Evolutionary conservation across 64 coral and sea anemone species (phyloP), one percentile per base, ranked within the genome.

Genomic region (Montipora sp.): DNA sequence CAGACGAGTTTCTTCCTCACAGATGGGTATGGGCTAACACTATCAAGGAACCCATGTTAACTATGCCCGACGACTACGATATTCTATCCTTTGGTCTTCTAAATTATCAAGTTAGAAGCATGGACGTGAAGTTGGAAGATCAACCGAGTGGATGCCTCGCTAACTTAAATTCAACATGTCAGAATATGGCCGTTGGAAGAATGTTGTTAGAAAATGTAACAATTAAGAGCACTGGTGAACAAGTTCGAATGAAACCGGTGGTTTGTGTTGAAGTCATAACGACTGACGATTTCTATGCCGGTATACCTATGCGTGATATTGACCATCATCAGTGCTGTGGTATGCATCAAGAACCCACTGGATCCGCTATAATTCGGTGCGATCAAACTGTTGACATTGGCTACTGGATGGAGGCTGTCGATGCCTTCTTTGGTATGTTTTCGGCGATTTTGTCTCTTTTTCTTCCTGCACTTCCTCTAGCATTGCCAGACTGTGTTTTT

Each of bases 61-160:
- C 53, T 47, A 18, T 83, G 36, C 22, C 27, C 3, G 80, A 66
- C 0, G 59, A 83, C 7, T 8, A 74, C 6, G 24, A 83, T 24
- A 47, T 83, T 44, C 15, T 44, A 14, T 83, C 80, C 2, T n/a
- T 66, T n/a, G 24, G 80, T 47, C 27, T 83, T 5, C 7, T 83
- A 15, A 66, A 66, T 9, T 66, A 47, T 66, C 80, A 83, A 66
- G 59, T 46, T 7, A 66, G 27, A 43, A 16, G 27, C 15, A 43
- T 83, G 36, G 15, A 63, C 2, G 59, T 83, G 36, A 57, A 63
- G 3, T 59, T 83, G 27, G 24, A 43, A n/a, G 59, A 67, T 63
- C 57, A 83, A 46, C 80, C 80, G 23, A 66, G 21, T 46, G 80
- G 80, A 83, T 83, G 80, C 23, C 23, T 83, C 0, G 58, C 80